Conservation (phyloP, 1,140 invertebrate species). For the Ceratina calcarata region DNA sequence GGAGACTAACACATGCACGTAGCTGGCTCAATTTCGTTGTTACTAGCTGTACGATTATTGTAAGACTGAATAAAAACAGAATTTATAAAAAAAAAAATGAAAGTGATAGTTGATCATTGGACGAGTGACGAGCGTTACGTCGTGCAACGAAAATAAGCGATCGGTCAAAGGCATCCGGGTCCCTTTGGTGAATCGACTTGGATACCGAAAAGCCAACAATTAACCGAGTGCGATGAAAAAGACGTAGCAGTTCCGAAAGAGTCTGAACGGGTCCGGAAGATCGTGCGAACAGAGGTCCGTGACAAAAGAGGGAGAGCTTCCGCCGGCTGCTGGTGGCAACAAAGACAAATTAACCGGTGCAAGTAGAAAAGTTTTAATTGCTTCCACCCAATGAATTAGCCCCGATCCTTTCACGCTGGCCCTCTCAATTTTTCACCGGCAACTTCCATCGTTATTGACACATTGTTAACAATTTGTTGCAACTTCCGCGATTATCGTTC, state of each 20-base stretch:
- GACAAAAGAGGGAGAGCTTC: conserved; percentile 39
- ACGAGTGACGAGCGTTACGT: too few species aligned
- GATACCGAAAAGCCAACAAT: neutral
- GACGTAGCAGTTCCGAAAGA: too few species aligned
- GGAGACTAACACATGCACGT: too few species aligned
- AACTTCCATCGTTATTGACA: conserved; percentile 12
- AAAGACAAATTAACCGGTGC: conserved; percentile 73
- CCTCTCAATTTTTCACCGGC: neutral
- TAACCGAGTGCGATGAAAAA: neutral
- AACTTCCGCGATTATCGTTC: conserved; percentile 20
- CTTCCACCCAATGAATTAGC: conserved; percentile 59
- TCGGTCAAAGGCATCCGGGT: neutral
- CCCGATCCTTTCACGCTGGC: conserved; percentile 44
- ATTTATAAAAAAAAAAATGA: too few species aligned
- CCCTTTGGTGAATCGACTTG: neutral
- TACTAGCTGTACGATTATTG: too few species aligned
- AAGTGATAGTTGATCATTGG: too few species aligned
- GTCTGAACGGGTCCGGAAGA: conserved; percentile 22
- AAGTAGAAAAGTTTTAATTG: conserved; percentile 79
- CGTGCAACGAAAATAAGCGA: neutral
- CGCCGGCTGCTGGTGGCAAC: conserved; percentile 44
- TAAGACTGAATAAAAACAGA: too few species aligned
- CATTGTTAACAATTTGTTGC: conserved; percentile 29
- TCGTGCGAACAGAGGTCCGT: conserved; percentile 34
- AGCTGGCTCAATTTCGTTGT: too few species aligned